A percentile compares a stretch with the other conserved stretches of the same genome.
phyloP scores from a whole-genome alignment of 2,113 vertebrate species.

The Semicossyphus pulcher region DNA sequence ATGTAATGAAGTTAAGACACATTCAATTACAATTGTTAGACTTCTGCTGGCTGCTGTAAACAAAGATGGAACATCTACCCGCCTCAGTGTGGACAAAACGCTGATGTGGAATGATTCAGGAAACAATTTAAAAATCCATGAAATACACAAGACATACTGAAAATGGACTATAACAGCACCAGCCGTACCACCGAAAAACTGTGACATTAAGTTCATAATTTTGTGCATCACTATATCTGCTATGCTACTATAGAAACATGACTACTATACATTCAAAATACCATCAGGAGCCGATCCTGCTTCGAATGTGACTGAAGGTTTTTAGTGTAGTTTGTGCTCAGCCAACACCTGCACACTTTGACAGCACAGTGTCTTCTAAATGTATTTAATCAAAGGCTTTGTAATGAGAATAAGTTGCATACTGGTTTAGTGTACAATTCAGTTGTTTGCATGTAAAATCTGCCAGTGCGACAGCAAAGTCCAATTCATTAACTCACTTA shows the following conservation, averaged over 20 bases:
- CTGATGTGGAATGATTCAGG: constrained; percentile 23
- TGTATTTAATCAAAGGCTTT: background rate
- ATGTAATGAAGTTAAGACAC: background rate
- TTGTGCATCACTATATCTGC: constrained; percentile 47
- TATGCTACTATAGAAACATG: constrained; percentile 56
- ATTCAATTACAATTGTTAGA: background rate
- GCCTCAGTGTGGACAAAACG: background rate
- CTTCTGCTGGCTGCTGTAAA: background rate
- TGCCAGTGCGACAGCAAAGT: background rate
- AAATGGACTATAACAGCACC: constrained; percentile 43
- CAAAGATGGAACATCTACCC: background rate
- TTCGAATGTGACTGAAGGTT: constrained; percentile 8
- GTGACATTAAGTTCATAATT: constrained; percentile 13
- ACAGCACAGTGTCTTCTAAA: background rate
- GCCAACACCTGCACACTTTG: background rate
- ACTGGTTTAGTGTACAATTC: background rate
- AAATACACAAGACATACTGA: background rate
- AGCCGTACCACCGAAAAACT: constrained; percentile 23
- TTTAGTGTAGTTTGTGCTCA: background rate
- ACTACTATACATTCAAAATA: constrained; percentile 67
- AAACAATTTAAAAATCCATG: constrained; percentile 6
- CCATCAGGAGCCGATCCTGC: constrained; percentile 28
- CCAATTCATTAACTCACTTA: background rate
- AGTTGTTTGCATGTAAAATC: constrained; percentile 5
- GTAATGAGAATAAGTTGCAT: background rate